Evolutionary conservation across 2,113 vertebrate genomes (phyloP).

Genomic region (Pedetes capensis): DNA sequence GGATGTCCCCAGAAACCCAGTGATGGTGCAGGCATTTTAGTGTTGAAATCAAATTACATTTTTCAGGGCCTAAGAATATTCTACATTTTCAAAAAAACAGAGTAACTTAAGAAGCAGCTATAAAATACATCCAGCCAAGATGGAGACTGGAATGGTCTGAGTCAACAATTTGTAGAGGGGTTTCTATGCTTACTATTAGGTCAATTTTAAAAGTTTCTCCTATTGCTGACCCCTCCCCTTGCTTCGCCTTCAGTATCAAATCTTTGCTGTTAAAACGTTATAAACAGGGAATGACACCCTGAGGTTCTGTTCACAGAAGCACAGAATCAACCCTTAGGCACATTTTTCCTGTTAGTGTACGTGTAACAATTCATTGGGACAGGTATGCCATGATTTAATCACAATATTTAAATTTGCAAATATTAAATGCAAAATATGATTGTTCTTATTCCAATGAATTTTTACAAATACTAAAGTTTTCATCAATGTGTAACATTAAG

Average conservation of each 20-base stretch:
- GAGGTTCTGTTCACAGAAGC: background rate
- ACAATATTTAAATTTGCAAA: background rate
- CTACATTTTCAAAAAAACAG: background rate
- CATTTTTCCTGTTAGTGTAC: background rate
- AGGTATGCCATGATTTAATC: background rate
- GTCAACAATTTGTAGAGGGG: background rate
- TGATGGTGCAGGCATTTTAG: background rate
- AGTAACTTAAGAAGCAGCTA: background rate
- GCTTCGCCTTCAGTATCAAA: background rate
- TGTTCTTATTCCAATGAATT: background rate
- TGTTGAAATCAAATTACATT: background rate
- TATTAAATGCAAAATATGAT: background rate
- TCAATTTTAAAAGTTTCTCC: background rate
- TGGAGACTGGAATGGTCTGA: background rate
- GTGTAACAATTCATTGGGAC: background rate
- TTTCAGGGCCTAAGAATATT: background rate
- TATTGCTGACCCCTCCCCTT: background rate
- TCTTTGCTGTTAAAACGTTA: conserved; percentile 28
- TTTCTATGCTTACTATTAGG: background rate
- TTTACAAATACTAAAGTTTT: background rate
- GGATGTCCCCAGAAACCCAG: background rate
- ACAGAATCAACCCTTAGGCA: background rate
- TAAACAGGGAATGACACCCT: background rate
- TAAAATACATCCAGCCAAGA: background rate
- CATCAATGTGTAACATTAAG: background rate